Base-by-base conservation (phyloP, 2,113 vertebrate species). In the Microcebus murinus region DNA sequence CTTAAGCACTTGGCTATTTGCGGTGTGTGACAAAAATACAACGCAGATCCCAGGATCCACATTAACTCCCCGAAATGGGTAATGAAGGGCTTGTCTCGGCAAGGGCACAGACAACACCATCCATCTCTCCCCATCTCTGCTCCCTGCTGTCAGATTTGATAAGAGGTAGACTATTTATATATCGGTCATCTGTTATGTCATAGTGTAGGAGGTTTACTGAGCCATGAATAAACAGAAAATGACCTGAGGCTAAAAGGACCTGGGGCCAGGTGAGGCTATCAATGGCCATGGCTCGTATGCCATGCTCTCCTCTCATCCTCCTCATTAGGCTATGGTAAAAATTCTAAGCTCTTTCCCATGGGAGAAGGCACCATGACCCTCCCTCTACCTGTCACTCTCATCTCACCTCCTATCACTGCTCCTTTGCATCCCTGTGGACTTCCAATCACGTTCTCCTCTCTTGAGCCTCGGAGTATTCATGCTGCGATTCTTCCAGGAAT, bases 41-140 rank as follows among this genome's bases (percentile, higher is more conserved):
- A 97, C 82, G 45, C 52, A 87, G 94, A 96, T 83, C 79, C 93
- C 93, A 94, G 97, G 80, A 77, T 92, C 89, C 95, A 61, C 0
- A 2, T 20, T 67, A 97, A 95, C 65, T 74, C 52, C 87, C 90
- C 90, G 88, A 92, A 97, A 91, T 20, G 91, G 93, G 82, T 96
- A 94, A 95, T 31, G 91, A 97, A 97, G 71, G 91, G 29, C 52
- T 45, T 93, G 57, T 70, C 68, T 80, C 90, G 87, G 76, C 25
- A 97, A 74, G 63, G 70, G 84, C 61, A 21, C 1, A 77, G 10
- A 76, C 20, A 84, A 39, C 4, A 39, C 55, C 83, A 10, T 45
- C 93, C 15, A 29, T 95, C 65, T 94, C 96, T 89, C 71, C 59
- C 90, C 77, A n/a, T 76, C 84, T 97, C 74, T 80, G 79, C 89